phyloP scores from a whole-genome alignment of 2,113 vertebrate genomes.

The Pangasianodon hypophthalmus region DNA sequence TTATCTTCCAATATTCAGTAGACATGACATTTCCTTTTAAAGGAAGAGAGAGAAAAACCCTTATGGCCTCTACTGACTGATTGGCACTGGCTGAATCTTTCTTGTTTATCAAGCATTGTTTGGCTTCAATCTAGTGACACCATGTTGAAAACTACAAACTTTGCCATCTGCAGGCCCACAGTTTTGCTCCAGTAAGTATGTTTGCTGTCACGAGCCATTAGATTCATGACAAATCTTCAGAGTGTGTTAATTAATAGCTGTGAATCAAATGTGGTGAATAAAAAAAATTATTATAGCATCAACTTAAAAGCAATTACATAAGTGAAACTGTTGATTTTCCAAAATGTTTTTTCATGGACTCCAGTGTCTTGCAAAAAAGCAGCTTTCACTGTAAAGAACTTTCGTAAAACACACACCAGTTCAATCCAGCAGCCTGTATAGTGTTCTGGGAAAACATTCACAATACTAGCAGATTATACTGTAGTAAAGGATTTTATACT shows the following conservation, averaged over 20 bases:
- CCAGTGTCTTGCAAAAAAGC: background rate
- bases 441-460: background rate
- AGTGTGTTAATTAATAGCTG: background rate
- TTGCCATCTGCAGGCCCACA: slow-evolving; percentile 1
- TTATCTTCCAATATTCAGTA: background rate
- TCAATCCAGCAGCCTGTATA: background rate
- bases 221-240: background rate
- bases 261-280: background rate
- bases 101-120: background rate
- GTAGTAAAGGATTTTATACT: background rate
- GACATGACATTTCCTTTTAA: background rate
- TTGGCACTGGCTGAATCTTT: background rate
- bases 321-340: background rate
- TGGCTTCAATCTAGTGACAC: background rate
- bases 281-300: background rate
- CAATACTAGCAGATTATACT: background rate
- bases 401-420: background rate
- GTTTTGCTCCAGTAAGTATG: background rate
- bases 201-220: background rate
- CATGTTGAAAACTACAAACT: slow-evolving; percentile 4
- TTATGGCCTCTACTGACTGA: background rate
- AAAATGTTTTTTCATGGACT: background rate
- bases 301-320: background rate
- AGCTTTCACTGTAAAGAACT: background rate
- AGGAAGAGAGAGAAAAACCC: background rate